Evolutionary conservation across 2,113 vertebrate genomes (phyloP).

Genomic region (Lepus americanus): DNA sequence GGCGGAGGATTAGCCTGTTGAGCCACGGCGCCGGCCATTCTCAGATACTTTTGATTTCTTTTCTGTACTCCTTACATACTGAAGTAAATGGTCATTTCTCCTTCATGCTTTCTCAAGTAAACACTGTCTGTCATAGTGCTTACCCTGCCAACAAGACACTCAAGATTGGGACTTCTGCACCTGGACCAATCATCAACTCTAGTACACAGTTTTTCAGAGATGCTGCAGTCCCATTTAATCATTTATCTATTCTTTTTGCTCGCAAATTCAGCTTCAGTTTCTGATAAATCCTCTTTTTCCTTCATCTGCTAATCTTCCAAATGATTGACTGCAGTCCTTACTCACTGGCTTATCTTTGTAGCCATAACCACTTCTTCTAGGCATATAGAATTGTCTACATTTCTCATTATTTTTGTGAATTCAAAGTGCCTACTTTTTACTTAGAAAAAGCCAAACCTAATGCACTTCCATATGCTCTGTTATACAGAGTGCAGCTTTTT

Average conservation of each 20-base stretch:
- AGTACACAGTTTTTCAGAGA: constrained; percentile 12
- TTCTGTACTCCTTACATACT: background rate
- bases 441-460: background rate
- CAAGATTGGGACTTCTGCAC: background rate
- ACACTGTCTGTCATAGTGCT: constrained; percentile 60
- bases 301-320: background rate
- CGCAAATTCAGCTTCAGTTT: background rate
- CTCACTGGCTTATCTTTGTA: background rate
- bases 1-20: too few species aligned
- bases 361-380: background rate
- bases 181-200: constrained; percentile 22
- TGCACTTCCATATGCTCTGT: background rate
- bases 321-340: background rate
- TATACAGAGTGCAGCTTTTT: background rate
- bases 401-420: background rate
- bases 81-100: constrained; percentile 42
- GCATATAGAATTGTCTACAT: background rate
- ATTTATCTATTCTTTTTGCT: background rate
- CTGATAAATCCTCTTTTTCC: constrained; percentile 24
- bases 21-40: too few species aligned
- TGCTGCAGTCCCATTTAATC: background rate
- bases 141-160: constrained; percentile 8
- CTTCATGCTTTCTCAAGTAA: constrained; percentile 20
- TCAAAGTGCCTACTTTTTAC: background rate
- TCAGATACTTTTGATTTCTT: constrained; percentile 14